Evolutionary conservation across 2,888 invertebrate genomes (phyloP), one percentile per base, ranked within the genome.

Genomic region (Macrophya alboannulata): DNA sequence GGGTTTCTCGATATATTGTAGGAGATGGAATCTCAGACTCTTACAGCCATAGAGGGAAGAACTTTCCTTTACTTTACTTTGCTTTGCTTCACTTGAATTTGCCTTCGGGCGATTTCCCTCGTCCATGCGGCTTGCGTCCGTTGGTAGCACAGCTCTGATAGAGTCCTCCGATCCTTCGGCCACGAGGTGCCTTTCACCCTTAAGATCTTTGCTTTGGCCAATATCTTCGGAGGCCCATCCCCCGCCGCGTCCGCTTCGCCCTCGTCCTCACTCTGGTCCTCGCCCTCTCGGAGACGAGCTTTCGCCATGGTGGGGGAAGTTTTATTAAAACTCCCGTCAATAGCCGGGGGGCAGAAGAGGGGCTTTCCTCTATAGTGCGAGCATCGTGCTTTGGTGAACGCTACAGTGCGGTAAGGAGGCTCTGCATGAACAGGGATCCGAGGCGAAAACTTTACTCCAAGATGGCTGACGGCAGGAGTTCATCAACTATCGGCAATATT

Each of bases 281-380:
- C 86, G 85, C 86, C 86, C 85, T 87, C 86, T 86, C 86, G 86
- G 85, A 86, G 86, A 86, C 86, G 87, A 85, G 86, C 55, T 62
- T 82, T 68, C 82, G 68, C 12, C 40, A 85, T 89, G 90, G 92
- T 90, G 90, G 92, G 92, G 92, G 92, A 91, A 92, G 91, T 92
- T 92, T 92, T 92, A 92, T 92, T 92, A 92, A 92, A 92, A 92
- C 92, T 91, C 91, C 90, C 91, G 92, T 92, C 92, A 92, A 92
- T 92, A 91, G 92, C 90, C 90, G 89, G 89, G 90, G 86, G 89
- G 88, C 89, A 89, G 89, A 87, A 51, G 45, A 85, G 89, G 87
- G 87, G 84, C 85, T 86, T 85, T 77, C 17, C 17, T 51, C 48
- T 77, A 55, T 55, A 77, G 40, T 48, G 25, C 25, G 87, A 79